phyloP scores from a whole-genome alignment of 2,888 invertebrate genomes.

The Spodoptera picta region DNA sequence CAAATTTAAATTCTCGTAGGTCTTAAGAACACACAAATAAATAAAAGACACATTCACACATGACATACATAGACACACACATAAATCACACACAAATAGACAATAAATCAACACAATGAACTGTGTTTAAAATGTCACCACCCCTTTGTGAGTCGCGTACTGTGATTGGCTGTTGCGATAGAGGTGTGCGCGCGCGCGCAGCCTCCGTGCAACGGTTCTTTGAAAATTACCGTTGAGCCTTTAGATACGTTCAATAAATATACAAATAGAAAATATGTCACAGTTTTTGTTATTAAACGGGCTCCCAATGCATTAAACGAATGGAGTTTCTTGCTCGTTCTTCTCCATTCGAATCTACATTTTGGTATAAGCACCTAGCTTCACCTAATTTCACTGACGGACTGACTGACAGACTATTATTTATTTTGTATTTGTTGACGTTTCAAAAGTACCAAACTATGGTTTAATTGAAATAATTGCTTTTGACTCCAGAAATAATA shows the following conservation, averaged over 20 bases:
- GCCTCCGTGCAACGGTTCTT: constrained; percentile 33
- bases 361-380: no score
- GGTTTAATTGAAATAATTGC: no score
- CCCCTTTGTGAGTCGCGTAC: constrained; percentile 16
- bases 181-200: constrained; percentile 53
- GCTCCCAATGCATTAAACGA: no score
- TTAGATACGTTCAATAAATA: neutral
- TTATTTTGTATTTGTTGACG: no score
- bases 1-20: neutral
- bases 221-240: neutral
- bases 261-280: no score
- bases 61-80: neutral
- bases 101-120: constrained; percentile 5
- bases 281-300: no score
- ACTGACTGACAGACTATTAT: no score
- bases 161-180: constrained; percentile 45
- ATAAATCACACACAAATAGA: neutral
- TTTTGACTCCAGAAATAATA: no score
- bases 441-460: no score
- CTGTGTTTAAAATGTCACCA: constrained; percentile 15
- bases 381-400: no score
- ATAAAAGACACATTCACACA: neutral
- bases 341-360: no score
- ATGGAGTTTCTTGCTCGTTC: no score
- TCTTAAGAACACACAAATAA: neutral